These are phyloP conservation scores for Mesoligia furuncula DNA, from an alignment of 2,888 invertebrate genomes.

Conservation along the genomic window DNA sequence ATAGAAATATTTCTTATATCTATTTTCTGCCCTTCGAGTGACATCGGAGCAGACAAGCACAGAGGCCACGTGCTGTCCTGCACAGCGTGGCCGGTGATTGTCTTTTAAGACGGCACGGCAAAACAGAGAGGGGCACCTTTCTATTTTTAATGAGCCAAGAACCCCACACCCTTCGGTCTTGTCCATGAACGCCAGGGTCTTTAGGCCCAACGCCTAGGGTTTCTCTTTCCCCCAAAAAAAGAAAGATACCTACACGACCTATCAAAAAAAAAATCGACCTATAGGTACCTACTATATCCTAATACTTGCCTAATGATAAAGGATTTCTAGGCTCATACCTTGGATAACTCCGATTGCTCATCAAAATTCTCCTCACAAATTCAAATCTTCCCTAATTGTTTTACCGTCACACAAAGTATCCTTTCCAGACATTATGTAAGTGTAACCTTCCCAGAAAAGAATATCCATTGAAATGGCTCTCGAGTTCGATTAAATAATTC, in stretches of 20 bases:
- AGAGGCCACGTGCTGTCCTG: too few species aligned
- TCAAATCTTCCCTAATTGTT: conserved; percentile 7
- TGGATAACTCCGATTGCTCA: neutral
- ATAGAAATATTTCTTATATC: too few species aligned
- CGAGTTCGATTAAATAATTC: conserved; percentile 77
- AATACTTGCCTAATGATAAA: neutral
- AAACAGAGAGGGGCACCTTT: neutral
- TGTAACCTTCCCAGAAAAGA: conserved; percentile 37
- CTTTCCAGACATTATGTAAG: conserved; percentile 25
- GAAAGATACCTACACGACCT: too few species aligned
- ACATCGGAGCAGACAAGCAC: too few species aligned
- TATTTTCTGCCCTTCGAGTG: too few species aligned
- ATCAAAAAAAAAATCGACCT: neutral
- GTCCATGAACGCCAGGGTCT: too few species aligned
- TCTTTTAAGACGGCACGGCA: neutral
- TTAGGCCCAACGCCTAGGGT: too few species aligned
- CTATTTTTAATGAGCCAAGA: neutral
- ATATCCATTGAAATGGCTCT: conserved; percentile 58
- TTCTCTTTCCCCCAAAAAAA: too few species aligned
- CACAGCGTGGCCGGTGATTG: too few species aligned
- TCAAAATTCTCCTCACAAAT: neutral
- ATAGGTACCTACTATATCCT: neutral
- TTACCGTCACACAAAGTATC: conserved; percentile 8
- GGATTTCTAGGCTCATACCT: neutral
- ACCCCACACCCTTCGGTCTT: neutral